A percentile compares a stretch with the other conserved stretches of the same genome.
Evolutionary conservation across 2,797 vertebrate species (phyloP).

Genomic region (Micrastur ruficollis): DNA sequence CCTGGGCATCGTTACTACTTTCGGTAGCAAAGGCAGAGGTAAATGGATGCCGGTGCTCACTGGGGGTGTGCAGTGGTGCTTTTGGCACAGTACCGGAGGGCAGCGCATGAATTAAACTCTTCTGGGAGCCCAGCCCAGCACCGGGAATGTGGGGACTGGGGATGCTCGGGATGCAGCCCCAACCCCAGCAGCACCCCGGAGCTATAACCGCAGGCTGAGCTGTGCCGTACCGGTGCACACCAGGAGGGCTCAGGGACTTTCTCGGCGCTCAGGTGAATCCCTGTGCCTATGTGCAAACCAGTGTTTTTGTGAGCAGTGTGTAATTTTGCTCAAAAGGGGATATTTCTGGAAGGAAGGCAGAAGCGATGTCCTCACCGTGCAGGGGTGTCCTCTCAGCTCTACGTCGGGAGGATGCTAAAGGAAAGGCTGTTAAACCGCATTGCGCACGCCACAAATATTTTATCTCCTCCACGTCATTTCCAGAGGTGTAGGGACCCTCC

Average conservation of each 20-base stretch:
- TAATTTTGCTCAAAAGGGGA: background rate
- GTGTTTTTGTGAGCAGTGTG: background rate
- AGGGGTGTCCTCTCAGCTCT: background rate
- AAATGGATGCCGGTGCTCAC: background rate
- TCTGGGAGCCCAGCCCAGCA: background rate
- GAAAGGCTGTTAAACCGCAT: background rate
- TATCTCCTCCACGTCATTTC: background rate
- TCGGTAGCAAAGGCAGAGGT: background rate
- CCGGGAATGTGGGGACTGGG: too few relatives aligned
- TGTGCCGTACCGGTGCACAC: rapidly evolving
- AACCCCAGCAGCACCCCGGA: background rate
- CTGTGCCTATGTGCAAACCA: background rate
- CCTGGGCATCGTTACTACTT: background rate
- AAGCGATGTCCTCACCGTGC: rapidly evolving
- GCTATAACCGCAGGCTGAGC: background rate
- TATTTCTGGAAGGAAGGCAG: background rate
- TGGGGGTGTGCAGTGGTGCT: rapidly evolving
- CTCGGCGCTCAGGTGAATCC: background rate
- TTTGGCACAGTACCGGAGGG: rapidly evolving
- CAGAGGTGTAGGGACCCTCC: background rate
- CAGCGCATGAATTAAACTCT: background rate
- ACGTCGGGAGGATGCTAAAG: rapidly evolving
- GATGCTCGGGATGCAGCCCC: rapidly evolving
- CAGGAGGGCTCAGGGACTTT: rapidly evolving
- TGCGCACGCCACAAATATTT: too few relatives aligned